These are phyloP conservation scores for Potamilus streckersoni DNA, from an alignment of 1,140 invertebrate genomes.

Conservation along the genomic window DNA sequence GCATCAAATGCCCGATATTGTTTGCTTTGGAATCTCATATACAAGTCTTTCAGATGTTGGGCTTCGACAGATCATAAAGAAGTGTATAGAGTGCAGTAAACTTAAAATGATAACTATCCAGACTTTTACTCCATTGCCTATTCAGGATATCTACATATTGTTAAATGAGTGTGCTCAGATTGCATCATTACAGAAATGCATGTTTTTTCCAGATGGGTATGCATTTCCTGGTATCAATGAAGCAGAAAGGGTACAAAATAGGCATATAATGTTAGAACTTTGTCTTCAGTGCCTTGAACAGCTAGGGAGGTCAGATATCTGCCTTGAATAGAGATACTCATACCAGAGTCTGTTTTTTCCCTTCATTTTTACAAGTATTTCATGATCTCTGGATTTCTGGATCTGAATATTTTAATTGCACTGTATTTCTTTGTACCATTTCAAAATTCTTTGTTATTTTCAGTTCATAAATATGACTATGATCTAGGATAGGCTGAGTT, in stretches of 20 bases:
- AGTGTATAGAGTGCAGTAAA: conserved; percentile 32
- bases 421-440: too few species aligned
- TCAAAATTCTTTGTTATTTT: too few species aligned
- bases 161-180: conserved; percentile 47
- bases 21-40: conserved; percentile 58
- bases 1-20: conserved; percentile 38
- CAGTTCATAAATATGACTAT: too few species aligned
- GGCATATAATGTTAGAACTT: too few species aligned
- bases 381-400: too few species aligned
- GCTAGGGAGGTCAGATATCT: too few species aligned
- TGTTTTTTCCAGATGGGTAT: conserved; percentile 55
- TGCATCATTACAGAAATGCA: conserved; percentile 51
- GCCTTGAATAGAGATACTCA: too few species aligned
- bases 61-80: conserved; percentile 33
- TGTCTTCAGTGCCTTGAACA: too few species aligned
- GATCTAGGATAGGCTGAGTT: too few species aligned
- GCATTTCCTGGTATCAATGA: conserved; percentile 57
- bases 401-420: too few species aligned
- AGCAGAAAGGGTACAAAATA: not conserved
- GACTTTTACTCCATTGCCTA: conserved; percentile 51
- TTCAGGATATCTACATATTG: conserved; percentile 41
- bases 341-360: too few species aligned
- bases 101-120: conserved; percentile 53
- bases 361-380: too few species aligned
- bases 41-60: conserved; percentile 43